These are phyloP conservation scores for Parazoanthus darwini DNA, from an alignment of 92 coral and sea anemone genomes.

Conservation along the genomic window DNA sequence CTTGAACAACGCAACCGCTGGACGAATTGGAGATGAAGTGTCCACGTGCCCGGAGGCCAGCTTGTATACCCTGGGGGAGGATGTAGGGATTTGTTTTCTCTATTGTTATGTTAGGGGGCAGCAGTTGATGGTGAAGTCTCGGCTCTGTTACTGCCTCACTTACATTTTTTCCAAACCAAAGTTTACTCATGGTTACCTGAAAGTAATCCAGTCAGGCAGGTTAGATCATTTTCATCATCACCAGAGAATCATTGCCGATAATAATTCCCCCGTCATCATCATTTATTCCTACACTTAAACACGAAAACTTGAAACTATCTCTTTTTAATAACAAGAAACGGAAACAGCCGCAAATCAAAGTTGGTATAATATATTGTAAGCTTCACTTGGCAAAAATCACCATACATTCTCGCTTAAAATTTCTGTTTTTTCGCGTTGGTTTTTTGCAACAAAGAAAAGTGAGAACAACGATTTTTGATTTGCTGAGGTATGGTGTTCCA, in stretches of 20 bases:
- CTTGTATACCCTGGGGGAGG: conserved; percentile 57
- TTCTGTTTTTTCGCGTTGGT: too few species aligned
- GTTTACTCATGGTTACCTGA: conserved; percentile 70
- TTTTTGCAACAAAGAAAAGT: too few species aligned
- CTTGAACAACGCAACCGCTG: conserved; percentile 75
- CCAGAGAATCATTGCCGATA: too few species aligned
- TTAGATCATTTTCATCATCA: too few species aligned
- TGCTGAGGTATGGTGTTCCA: too few species aligned
- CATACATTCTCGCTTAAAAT: too few species aligned
- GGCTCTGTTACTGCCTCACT: conserved; percentile 71
- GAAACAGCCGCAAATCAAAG: too few species aligned
- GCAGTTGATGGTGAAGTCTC: conserved; percentile 77
- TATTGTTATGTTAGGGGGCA: conserved; percentile 66
- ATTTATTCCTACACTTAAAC: too few species aligned
- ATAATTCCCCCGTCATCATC: too few species aligned
- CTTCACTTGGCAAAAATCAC: background rate
- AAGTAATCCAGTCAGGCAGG: background rate
- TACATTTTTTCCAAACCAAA: conserved; percentile 82
- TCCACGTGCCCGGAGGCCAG: conserved; percentile 65
- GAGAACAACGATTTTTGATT: too few species aligned
- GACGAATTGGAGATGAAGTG: conserved; percentile 52
- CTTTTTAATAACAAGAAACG: too few species aligned
- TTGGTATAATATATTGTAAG: too few species aligned
- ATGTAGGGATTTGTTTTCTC: conserved; percentile 58
- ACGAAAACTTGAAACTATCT: background rate